phyloP scores from a whole-genome alignment of 2,113 vertebrate genomes.

The cattle (Bos taurus) region ARS-UCD2.0 NC_082638.1:5025501-5026000 shows the following conservation, averaged over 20 bases:
- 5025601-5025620: background rate
- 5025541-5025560: background rate
- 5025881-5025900: background rate
- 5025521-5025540: background rate
- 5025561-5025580: too few species aligned
- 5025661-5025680: background rate
- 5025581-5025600: background rate
- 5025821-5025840: background rate
- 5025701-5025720: background rate
- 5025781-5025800: background rate
- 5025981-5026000: background rate
- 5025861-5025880: background rate
- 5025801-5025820: background rate
- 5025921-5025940: background rate
- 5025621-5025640: background rate
- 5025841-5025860: background rate
- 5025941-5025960: background rate
- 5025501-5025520: background rate
- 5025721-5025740: background rate
- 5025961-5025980: background rate
- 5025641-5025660: background rate
- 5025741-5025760: fast-evolving
- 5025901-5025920: background rate
- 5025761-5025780: background rate
- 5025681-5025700: background rate